A percentile compares a stretch with the other conserved stretches of the same genome.
Evolutionary conservation across 1,140 invertebrate genomes (phyloP).

Genomic region (Brachionus calyciflorus): DNA sequence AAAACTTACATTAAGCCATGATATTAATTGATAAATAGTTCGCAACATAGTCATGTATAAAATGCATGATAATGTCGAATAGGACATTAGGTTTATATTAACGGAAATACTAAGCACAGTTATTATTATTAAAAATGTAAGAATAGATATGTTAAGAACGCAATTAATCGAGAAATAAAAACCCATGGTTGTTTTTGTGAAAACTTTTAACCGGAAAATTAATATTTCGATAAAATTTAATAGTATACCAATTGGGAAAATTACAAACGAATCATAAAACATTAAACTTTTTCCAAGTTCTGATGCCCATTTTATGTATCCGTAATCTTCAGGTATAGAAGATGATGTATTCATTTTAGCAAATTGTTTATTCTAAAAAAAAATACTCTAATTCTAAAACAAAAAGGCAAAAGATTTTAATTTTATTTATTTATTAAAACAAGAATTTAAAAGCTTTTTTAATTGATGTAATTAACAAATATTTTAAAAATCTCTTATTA

Average conservation of each 20-base stretch:
- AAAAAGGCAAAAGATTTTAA: too few relatives aligned
- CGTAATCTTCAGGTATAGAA: too few relatives aligned
- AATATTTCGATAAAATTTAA: neutral
- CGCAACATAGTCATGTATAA: neutral
- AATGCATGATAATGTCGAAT: neutral
- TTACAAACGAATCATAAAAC: neutral
- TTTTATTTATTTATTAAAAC: too few relatives aligned
- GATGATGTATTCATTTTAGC: too few relatives aligned
- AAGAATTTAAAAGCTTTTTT: too few relatives aligned
- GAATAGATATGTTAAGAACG: neutral
- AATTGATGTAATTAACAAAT: too few relatives aligned
- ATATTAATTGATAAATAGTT: neutral
- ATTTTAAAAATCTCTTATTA: too few relatives aligned
- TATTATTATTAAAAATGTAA: neutral
- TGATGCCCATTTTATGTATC: neutral
- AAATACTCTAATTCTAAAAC: too few relatives aligned
- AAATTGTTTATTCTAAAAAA: too few relatives aligned
- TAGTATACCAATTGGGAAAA: neutral
- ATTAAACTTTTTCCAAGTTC: neutral
- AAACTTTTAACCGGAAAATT: neutral
- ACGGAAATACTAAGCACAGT: neutral
- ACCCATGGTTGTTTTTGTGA: neutral
- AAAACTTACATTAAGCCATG: neutral
- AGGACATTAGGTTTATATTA: neutral
- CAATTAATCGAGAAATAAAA: constrained; percentile 1